These are phyloP conservation scores for Sepioteuthis lessoniana DNA, from an alignment of 2,888 invertebrate genomes.

Conservation along the genomic window DNA sequence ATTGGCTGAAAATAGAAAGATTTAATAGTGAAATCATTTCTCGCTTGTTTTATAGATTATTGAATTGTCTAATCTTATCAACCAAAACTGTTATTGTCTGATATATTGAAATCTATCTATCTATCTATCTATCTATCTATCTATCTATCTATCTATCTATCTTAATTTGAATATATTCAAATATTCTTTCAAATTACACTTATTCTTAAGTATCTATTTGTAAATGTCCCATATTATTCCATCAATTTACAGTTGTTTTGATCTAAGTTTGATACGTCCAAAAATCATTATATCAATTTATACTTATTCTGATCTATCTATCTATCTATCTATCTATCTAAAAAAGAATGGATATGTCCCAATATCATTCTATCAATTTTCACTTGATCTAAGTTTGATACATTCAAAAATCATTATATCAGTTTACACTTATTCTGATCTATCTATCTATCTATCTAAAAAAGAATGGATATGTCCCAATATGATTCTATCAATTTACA, in stretches of 20 bases:
- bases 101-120: neutral
- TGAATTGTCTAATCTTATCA: neutral
- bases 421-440: too few relatives aligned
- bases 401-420: too few relatives aligned
- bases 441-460: neutral
- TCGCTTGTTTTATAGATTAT: neutral
- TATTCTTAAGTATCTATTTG: too few relatives aligned
- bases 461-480: neutral
- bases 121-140: neutral
- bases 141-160: neutral
- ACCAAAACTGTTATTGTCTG: neutral
- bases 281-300: too few relatives aligned
- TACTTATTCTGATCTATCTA: neutral
- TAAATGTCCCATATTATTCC: too few relatives aligned
- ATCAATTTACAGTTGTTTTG: too few relatives aligned
- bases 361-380: too few relatives aligned
- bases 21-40: neutral
- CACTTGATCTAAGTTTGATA: too few relatives aligned
- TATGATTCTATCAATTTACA: too few relatives aligned
- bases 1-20: neutral
- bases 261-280: too few relatives aligned
- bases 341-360: neutral
- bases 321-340: neutral
- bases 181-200: neutral
- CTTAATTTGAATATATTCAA: neutral